Conservation (phyloP, 1,140 invertebrate species). For the Planococcus citri region DNA sequence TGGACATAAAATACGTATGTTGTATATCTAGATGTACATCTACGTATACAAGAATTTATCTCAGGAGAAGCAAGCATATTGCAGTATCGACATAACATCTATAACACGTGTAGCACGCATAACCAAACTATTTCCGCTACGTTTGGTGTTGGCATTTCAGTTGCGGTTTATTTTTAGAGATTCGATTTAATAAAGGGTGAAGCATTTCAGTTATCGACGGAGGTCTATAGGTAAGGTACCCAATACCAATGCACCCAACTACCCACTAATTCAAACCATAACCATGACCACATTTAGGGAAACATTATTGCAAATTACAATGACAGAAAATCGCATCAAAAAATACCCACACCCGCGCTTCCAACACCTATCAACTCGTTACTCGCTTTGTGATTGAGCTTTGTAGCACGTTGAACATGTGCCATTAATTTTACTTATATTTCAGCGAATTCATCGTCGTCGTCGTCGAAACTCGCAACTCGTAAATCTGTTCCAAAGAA, state of each 20-base stretch:
- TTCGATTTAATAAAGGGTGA: neutral
- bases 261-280: no score
- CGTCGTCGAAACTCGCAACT: neutral
- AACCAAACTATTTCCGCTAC: neutral
- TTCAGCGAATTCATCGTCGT: neutral
- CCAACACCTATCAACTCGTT: no score
- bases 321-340: neutral
- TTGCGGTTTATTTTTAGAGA: constrained; percentile 1
- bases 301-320: neutral
- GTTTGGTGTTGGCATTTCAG: neutral
- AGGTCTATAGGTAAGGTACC: no score
- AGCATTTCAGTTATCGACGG: no score
- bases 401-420: neutral
- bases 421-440: neutral
- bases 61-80: no score
- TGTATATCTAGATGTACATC: no score
- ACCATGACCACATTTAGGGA: neutral
- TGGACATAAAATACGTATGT: no score
- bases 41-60: no score
- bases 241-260: no score
- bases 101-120: neutral
- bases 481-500: no score
- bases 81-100: no score
- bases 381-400: neutral
- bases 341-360: neutral